phyloP scores from a whole-genome alignment of 2,888 invertebrate genomes.

The Smittia aterrima region DNA sequence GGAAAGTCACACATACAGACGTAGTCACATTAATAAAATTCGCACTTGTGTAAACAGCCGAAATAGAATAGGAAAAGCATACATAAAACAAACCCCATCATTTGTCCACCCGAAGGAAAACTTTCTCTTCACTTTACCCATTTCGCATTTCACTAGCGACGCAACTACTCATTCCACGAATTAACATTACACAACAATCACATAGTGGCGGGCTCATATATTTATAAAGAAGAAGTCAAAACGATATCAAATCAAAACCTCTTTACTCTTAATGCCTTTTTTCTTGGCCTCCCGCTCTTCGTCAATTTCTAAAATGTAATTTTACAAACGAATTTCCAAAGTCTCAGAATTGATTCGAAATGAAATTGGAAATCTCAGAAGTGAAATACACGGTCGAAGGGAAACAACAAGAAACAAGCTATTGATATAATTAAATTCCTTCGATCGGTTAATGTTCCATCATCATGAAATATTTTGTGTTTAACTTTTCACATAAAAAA shows the following conservation, averaged over 20 bases:
- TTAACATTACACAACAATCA: constrained; percentile 2
- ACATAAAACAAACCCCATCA: constrained; percentile 35
- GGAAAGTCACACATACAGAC: constrained; percentile 18
- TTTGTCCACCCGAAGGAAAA: constrained; percentile 26
- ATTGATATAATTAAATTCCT: constrained; percentile 39
- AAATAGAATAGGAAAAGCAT: constrained; percentile 30
- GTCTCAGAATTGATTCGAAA: not conserved
- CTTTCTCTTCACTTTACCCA: not conserved
- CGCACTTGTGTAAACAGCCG: constrained; percentile 39
- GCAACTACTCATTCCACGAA: not conserved
- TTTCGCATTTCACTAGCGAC: not conserved
- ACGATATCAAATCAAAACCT: constrained; percentile 17
- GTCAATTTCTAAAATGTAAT: not conserved
- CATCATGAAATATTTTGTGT: constrained; percentile 20
- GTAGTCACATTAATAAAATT: constrained; percentile 26
- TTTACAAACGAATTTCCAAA: constrained; percentile 15
- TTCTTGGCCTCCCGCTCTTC: constrained; percentile 1
- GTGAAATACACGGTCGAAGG: not conserved
- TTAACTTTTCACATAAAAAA: not conserved
- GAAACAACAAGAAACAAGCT: not conserved
- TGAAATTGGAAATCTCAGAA: not conserved
- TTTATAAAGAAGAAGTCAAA: not conserved
- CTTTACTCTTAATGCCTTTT: constrained; percentile 4
- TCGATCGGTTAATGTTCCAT: constrained; percentile 25
- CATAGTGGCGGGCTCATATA: not conserved